Conservation (phyloP, 2,797 vertebrate genomes). For the Hydrolagus colliei region DNA sequence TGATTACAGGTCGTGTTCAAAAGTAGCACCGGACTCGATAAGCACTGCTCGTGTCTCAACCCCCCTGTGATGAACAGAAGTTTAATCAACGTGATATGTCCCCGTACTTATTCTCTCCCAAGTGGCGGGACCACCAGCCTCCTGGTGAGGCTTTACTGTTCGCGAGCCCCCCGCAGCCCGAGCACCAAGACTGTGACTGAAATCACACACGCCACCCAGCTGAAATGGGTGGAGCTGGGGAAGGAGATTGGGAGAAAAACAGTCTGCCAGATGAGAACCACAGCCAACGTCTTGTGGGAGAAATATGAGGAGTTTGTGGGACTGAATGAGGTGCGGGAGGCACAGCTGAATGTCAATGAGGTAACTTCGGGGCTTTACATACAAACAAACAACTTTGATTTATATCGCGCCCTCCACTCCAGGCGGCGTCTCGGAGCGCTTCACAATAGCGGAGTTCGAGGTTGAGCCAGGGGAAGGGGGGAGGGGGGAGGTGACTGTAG, state of each 20-base stretch:
- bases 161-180: neutral
- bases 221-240: slow-evolving; percentile 58
- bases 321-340: slow-evolving; percentile 78
- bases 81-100: neutral
- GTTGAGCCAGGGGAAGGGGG: too few species aligned
- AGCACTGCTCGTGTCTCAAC: neutral
- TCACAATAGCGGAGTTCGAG: too few species aligned
- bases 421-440: too few species aligned
- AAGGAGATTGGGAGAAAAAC: slow-evolving; percentile 60
- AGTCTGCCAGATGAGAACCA: slow-evolving; percentile 49
- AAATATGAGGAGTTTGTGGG: slow-evolving; percentile 92
- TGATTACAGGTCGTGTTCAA: too few species aligned
- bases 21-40: neutral
- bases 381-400: too few species aligned
- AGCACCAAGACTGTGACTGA: neutral
- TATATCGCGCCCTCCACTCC: too few species aligned
- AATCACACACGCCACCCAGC: neutral
- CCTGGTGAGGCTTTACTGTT: slow-evolving; percentile 14
- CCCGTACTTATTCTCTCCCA: neutral
- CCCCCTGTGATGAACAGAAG: neutral
- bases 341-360: slow-evolving; percentile 85
- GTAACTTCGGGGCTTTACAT: slow-evolving; percentile 50
- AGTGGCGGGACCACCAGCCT: neutral
- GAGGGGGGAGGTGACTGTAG: too few species aligned
- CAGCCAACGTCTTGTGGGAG: slow-evolving; percentile 75